A percentile compares a stretch with the other conserved stretches of the same genome.
Conservation (phyloP, 2,113 vertebrate genomes). For the Chloebia gouldiae region DNA sequence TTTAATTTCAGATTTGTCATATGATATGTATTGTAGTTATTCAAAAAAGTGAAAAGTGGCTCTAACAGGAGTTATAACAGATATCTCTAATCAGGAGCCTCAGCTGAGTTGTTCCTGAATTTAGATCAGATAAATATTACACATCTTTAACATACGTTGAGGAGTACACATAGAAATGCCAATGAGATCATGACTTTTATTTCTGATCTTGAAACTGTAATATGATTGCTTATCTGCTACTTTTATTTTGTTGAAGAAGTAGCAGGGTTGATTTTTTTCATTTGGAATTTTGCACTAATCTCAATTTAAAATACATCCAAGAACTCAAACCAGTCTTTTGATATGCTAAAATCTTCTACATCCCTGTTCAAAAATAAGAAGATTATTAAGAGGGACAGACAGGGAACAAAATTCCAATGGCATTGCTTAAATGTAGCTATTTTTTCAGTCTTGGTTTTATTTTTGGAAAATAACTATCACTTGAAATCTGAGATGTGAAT, state of each 20-base stretch:
- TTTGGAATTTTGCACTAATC: not conserved
- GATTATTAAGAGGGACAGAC: not conserved
- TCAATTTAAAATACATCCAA: not conserved
- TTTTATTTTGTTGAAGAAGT: not conserved
- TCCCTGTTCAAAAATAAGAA: not conserved
- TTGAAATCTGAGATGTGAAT: not conserved
- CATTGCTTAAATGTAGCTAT: not conserved
- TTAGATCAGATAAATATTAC: not conserved
- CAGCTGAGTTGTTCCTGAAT: not conserved
- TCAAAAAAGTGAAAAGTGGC: not conserved
- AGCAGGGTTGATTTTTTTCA: not conserved
- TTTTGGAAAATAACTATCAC: not conserved
- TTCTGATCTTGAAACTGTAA: not conserved
- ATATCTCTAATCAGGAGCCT: not conserved
- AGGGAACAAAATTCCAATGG: not conserved
- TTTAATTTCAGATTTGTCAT: not conserved
- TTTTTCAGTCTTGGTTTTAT: not conserved
- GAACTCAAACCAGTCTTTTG: not conserved
- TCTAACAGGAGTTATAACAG: not conserved
- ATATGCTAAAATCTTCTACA: not conserved
- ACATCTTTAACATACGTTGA: not conserved
- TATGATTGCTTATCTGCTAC: not conserved
- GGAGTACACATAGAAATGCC: not conserved
- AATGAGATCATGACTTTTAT: not conserved
- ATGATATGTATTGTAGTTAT: not conserved